Conservation (phyloP, 2,113 vertebrate genomes). For the Calyptommatus sinebrachiatus region DNA sequence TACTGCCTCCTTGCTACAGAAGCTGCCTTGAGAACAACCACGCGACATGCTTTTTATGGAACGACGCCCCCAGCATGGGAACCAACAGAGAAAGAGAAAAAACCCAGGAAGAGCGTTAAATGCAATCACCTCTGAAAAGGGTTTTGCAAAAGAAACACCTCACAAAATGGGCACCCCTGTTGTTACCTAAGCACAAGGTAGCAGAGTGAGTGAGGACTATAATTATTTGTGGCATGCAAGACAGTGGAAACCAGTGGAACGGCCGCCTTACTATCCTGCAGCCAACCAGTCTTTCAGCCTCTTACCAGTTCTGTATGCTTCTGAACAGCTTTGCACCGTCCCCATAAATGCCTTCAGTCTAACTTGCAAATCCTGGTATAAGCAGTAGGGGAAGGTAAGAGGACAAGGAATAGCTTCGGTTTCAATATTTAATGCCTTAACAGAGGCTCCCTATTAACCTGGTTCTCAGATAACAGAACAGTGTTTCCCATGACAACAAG, state of each 20-base stretch:
- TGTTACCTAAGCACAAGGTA: no score
- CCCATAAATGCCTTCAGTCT: background rate
- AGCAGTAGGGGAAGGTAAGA: background rate
- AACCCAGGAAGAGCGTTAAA: fast-evolving
- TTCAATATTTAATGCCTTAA: conserved; percentile 53
- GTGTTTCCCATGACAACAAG: background rate
- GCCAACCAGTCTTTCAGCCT: no score
- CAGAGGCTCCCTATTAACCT: conserved; percentile 7
- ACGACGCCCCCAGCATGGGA: background rate
- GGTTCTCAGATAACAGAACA: conserved; percentile 31
- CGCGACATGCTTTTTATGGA: background rate
- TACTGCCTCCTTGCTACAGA: background rate
- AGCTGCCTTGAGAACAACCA: background rate
- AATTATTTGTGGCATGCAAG: background rate
- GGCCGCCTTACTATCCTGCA: no score
- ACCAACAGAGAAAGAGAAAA: background rate
- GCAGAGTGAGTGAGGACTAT: background rate
- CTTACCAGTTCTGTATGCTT: background rate
- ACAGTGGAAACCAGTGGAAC: background rate
- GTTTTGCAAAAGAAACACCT: background rate
- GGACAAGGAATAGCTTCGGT: fast-evolving
- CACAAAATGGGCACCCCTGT: background rate
- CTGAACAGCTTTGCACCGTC: fast-evolving
- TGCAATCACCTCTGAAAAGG: background rate
- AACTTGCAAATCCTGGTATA: background rate